Conservation (phyloP, 2,113 vertebrate species). For the Scolopax mira region DNA sequence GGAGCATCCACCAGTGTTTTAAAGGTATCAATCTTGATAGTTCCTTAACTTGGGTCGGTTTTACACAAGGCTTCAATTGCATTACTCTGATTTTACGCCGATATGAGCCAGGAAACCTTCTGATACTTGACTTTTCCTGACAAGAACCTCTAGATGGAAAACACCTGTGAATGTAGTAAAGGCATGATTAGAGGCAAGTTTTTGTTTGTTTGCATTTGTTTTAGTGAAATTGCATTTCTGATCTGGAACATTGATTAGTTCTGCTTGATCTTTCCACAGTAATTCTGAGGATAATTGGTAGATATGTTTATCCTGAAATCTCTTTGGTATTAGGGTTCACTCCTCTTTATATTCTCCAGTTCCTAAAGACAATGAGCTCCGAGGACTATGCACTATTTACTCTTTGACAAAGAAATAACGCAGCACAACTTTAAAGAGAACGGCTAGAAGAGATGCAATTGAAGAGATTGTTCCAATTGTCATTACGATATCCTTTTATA, state of each 20-base stretch:
- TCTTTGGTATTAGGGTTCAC: not conserved
- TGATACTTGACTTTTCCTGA: not conserved
- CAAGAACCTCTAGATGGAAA: not conserved
- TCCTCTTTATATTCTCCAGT: not conserved
- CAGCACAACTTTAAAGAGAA: not conserved
- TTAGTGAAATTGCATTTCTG: not conserved
- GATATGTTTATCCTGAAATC: not conserved
- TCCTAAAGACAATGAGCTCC: not conserved
- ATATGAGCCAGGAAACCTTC: not conserved
- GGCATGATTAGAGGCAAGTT: not conserved
- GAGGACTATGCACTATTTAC: not conserved
- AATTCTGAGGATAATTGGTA: not conserved
- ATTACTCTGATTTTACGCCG: not conserved
- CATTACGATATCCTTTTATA: not conserved
- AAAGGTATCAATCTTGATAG: not conserved
- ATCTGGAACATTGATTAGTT: not conserved
- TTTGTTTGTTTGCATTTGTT: not conserved
- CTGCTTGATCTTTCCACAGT: not conserved
- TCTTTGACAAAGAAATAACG: not conserved
- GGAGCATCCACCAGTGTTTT: not conserved
- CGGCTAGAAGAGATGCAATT: not conserved
- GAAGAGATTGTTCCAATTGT: not conserved
- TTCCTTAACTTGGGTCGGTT: not conserved
- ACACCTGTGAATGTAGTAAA: not conserved
- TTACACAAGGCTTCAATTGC: not conserved